Conservation (phyloP, 2,113 vertebrate genomes). For the Sorex fumeus region DNA sequence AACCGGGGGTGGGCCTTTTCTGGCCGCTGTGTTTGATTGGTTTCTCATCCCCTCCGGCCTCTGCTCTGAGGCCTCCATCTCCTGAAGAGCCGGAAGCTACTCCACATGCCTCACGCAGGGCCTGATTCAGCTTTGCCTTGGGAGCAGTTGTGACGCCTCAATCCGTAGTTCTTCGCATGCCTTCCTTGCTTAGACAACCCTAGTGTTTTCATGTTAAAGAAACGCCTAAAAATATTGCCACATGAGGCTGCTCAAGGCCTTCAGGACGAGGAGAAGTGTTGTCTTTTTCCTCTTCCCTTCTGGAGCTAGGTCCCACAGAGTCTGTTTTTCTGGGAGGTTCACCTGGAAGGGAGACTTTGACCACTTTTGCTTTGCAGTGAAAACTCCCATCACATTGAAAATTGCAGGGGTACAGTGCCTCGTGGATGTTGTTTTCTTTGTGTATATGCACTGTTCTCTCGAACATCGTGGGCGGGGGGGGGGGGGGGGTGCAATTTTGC, state of each 20-base stretch:
- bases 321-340: too few relatives aligned
- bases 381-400: conserved; percentile 37
- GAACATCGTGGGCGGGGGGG: background rate
- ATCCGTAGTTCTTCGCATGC: conserved; percentile 66
- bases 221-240: conserved; percentile 71
- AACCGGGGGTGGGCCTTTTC: background rate
- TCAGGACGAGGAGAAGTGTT: background rate
- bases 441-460: conserved; percentile 84
- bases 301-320: too few relatives aligned
- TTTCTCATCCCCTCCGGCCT: conserved; percentile 44
- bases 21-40: background rate
- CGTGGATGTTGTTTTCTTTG: conserved; percentile 13
- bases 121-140: conserved; percentile 24
- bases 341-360: background rate
- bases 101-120: background rate
- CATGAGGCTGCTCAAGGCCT: background rate
- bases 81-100: conserved; percentile 1
- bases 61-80: conserved; percentile 1
- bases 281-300: background rate
- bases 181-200: background rate
- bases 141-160: background rate
- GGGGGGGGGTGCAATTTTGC: too few relatives aligned
- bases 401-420: conserved; percentile 65
- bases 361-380: conserved; percentile 45
- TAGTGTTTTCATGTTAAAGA: conserved; percentile 67